A percentile compares a stretch with the other conserved stretches of the same genome.
Conservation (phyloP, 2,113 vertebrate genomes). For the Hystrix brachyura region DNA sequence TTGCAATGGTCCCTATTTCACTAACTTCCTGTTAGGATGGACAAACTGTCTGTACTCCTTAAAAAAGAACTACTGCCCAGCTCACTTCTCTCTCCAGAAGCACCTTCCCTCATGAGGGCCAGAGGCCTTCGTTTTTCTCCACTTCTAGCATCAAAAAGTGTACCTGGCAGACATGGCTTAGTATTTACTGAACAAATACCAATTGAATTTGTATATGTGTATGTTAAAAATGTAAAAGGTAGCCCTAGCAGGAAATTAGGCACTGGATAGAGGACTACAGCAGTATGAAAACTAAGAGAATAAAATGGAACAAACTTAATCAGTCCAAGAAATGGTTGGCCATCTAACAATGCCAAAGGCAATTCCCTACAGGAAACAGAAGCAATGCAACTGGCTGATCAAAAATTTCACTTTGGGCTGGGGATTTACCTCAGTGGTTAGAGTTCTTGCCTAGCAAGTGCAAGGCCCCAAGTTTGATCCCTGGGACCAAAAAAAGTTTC, state of each 20-base stretch:
- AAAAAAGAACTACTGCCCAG: background rate
- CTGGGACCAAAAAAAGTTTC: too few species aligned
- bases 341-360: background rate
- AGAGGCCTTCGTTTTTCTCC: background rate
- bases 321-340: background rate
- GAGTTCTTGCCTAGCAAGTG: too few species aligned
- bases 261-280: background rate
- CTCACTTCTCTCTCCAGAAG: background rate
- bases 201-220: background rate
- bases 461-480: too few species aligned
- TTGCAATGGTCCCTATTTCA: background rate
- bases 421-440: too few species aligned
- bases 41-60: background rate
- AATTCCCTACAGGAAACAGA: background rate
- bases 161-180: background rate
- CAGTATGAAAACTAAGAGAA: background rate
- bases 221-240: background rate
- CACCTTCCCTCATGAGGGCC: background rate
- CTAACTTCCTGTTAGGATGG: background rate
- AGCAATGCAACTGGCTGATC: background rate
- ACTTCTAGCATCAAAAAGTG: background rate
- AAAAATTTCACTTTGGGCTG: background rate
- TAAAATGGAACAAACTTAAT: conserved; percentile 31
- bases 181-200: background rate
- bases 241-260: background rate